These are phyloP conservation scores for Caprella mutica DNA, from an alignment of 2,888 invertebrate genomes.

Conservation along the genomic window DNA sequence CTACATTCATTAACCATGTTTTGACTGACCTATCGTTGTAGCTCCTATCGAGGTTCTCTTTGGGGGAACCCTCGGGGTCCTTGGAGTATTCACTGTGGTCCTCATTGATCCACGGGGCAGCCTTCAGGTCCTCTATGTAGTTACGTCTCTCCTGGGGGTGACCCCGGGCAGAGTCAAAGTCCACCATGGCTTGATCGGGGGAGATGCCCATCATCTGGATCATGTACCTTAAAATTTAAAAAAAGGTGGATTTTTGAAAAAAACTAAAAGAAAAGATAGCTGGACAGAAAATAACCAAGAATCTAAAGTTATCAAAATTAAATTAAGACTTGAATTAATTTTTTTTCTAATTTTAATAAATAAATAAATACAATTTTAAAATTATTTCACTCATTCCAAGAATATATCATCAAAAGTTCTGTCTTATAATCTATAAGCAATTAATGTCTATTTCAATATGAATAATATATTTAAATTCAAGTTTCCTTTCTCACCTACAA, in stretches of 20 bases:
- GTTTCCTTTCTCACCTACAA: slow-evolving; percentile 38
- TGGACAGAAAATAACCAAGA: neutral
- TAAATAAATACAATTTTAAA: neutral
- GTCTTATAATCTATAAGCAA: neutral
- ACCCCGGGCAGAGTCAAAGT: slow-evolving; percentile 29
- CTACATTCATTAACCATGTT: no score
- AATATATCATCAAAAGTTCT: neutral
- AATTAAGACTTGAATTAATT: neutral
- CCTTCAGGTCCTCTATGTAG: slow-evolving; percentile 19
- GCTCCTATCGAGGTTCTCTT: no score
- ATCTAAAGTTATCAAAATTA: neutral
- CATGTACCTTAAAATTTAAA: slow-evolving; percentile 31
- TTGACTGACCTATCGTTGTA: no score
- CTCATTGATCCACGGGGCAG: slow-evolving; percentile 16
- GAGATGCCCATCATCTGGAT: slow-evolving; percentile 22
- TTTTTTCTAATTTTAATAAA: slow-evolving; percentile 5
- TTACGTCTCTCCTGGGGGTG: slow-evolving; percentile 23
- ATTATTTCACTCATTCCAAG: neutral
- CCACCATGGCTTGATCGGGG: slow-evolving; percentile 28
- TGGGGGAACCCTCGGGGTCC: no score
- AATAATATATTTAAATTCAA: slow-evolving; percentile 5
- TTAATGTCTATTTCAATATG: neutral
- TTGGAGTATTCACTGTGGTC: neutral
- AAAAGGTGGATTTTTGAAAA: no score
- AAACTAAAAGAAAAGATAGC: neutral